These are phyloP conservation scores for Lutraria lutraria DNA, from an alignment of 2,888 invertebrate species.

Conservation along the genomic window DNA sequence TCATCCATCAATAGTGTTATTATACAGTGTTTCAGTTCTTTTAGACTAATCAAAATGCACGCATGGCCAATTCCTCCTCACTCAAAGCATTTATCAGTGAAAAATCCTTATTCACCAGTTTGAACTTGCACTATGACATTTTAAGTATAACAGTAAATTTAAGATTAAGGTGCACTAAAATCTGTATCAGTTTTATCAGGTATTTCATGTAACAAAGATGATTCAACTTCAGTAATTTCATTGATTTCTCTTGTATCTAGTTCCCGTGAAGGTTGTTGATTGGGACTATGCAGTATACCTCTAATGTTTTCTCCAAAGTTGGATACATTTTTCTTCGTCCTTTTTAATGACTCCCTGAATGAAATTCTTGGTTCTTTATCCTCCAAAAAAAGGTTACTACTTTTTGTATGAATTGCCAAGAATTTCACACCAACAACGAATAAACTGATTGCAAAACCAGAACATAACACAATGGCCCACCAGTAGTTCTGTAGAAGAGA, in stretches of 20 bases:
- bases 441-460: conserved; percentile 15
- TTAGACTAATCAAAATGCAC: no score
- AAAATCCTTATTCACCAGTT: no score
- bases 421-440: conserved; percentile 43
- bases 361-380: conserved; percentile 43
- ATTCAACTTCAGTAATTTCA: neutral
- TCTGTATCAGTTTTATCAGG: neutral
- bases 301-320: neutral
- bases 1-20: no score
- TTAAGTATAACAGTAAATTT: neutral
- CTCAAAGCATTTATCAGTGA: no score
- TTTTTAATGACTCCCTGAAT: conserved; percentile 33
- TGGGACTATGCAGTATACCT: neutral
- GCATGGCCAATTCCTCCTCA: no score
- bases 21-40: no score
- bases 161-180: neutral
- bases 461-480: conserved; percentile 36
- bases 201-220: neutral
- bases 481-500: conserved; percentile 45
- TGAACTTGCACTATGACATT: no score
- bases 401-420: conserved; percentile 59
- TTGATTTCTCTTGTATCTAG: neutral
- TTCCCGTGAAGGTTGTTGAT: neutral
- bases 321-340: neutral
- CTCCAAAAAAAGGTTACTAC: conserved; percentile 50